Percentiles rank a stretch among this genome's conserved stretches.
Conservation (phyloP, 1,140 invertebrate genomes). For the Linepithema humile region DNA sequence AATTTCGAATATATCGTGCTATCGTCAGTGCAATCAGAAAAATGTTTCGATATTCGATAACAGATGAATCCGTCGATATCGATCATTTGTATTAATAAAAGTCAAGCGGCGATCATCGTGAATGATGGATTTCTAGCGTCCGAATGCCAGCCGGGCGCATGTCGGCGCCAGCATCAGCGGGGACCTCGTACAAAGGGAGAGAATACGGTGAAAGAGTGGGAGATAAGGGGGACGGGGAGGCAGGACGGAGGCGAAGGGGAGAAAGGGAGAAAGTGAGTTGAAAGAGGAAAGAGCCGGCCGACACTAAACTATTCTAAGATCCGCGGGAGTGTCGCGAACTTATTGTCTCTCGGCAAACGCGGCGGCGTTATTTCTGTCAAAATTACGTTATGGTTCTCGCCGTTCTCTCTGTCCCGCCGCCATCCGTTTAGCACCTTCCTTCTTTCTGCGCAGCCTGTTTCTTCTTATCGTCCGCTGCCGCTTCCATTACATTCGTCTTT, state of each 20-base stretch:
- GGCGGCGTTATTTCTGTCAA: conserved; percentile 82
- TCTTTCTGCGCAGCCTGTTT: not conserved
- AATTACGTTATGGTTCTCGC: conserved; percentile 79
- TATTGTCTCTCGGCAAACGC: conserved; percentile 78
- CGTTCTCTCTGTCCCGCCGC: conserved; percentile 61
- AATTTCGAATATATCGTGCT: not conserved
- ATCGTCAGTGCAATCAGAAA: not conserved
- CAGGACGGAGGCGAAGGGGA: conserved; percentile 6
- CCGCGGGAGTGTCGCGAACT: conserved; percentile 73
- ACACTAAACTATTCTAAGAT: conserved; percentile 77
- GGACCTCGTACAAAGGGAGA: conserved; percentile 51
- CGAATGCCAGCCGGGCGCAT: conserved; percentile 40
- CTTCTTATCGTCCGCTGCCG: not conserved
- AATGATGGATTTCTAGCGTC: conserved; percentile 31
- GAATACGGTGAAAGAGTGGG: conserved; percentile 25
- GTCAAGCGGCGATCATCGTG: not conserved
- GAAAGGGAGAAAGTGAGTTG: conserved; percentile 18
- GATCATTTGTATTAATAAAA: conserved; percentile 29
- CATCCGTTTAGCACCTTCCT: conserved; percentile 72
- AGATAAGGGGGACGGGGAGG: conserved; percentile 29
- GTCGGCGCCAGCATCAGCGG: conserved; percentile 58
- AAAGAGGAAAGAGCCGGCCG: conserved; percentile 31
- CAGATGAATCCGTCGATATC: not conserved
- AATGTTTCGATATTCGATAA: not conserved
- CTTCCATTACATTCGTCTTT: not conserved